Conservation (phyloP, 2,797 vertebrate species). For the Dallia pectoralis region DNA sequence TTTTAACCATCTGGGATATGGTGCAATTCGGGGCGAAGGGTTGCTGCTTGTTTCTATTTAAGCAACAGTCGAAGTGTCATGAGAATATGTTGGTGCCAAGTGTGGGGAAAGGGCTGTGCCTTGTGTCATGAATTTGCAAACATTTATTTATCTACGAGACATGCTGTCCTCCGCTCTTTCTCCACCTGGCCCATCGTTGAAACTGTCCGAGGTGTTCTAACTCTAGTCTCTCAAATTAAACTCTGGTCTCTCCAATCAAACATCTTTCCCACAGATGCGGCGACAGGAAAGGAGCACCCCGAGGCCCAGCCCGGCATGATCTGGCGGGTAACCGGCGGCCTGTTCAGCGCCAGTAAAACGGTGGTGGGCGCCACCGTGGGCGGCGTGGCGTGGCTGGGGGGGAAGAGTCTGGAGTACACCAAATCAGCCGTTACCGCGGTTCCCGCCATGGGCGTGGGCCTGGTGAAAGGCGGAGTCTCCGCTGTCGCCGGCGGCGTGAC, state of each 20-base stretch:
- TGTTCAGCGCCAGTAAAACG: constrained; percentile 75
- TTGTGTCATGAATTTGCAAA: neutral
- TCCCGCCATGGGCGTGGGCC: constrained; percentile 69
- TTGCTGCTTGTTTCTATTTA: constrained; percentile 40
- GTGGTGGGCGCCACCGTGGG: constrained; percentile 76
- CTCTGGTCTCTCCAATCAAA: neutral
- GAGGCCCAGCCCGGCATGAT: constrained; percentile 62
- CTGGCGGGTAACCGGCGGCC: constrained; percentile 74
- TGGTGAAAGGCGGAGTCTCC: constrained; percentile 76
- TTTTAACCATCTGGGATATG: neutral
- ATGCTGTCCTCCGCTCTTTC: too few species aligned
- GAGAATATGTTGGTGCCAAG: constrained; percentile 46
- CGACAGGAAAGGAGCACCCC: constrained; percentile 63
- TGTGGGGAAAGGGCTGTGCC: neutral
- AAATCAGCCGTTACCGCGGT: constrained; percentile 73
- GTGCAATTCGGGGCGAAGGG: constrained; percentile 6
- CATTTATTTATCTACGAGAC: neutral
- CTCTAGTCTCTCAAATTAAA: neutral
- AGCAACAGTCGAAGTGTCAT: constrained; percentile 28
- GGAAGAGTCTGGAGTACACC: constrained; percentile 77
- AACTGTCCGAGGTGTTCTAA: neutral
- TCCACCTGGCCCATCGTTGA: too few species aligned
- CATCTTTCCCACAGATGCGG: constrained; percentile 10
- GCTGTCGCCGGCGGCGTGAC: constrained; percentile 76
- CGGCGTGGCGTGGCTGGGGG: constrained; percentile 78